Conservation (phyloP, 2,797 vertebrate genomes). For the Cirrhinus mrigala region DNA sequence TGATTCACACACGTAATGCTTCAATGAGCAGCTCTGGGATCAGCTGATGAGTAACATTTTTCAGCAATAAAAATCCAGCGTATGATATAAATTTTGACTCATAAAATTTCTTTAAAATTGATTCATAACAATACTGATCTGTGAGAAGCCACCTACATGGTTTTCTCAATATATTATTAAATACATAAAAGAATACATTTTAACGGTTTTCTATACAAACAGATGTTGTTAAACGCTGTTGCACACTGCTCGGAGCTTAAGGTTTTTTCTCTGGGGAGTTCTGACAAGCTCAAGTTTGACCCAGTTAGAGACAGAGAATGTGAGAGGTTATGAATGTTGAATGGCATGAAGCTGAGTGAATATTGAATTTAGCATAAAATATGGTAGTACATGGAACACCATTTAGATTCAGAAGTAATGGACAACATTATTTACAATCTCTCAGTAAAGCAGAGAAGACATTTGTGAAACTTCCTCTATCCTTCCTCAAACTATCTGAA, state of each 20-base stretch:
- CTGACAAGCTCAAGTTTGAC: conserved; percentile 26
- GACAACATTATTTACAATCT: conserved; percentile 39
- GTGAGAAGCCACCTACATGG: neutral
- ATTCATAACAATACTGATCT: conserved; percentile 27
- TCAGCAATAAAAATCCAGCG: conserved; percentile 15
- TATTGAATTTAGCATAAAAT: conserved; percentile 13
- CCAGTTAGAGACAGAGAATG: conserved; percentile 27
- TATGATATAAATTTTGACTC: conserved; percentile 8
- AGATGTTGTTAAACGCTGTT: conserved; percentile 9
- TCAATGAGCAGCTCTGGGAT: conserved; percentile 15
- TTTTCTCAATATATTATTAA: conserved; percentile 10
- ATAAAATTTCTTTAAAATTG: neutral
- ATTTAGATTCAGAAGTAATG: conserved; percentile 25
- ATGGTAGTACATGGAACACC: conserved; percentile 3
- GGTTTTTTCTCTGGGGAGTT: conserved; percentile 11
- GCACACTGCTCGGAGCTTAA: neutral
- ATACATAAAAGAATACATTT: conserved; percentile 10
- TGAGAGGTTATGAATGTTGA: conserved; percentile 36
- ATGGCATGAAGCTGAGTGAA: conserved; percentile 15
- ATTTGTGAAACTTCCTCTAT: conserved; percentile 1
- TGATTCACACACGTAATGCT: conserved; percentile 42
- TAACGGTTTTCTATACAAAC: neutral
- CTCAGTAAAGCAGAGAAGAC: conserved; percentile 12
- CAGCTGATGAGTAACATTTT: conserved; percentile 7
- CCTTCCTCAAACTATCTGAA: neutral